Percentiles rank a stretch among this genome's conserved stretches.
Evolutionary conservation across 2,888 invertebrate genomes (phyloP).

Genomic region (Mantis religiosa): DNA sequence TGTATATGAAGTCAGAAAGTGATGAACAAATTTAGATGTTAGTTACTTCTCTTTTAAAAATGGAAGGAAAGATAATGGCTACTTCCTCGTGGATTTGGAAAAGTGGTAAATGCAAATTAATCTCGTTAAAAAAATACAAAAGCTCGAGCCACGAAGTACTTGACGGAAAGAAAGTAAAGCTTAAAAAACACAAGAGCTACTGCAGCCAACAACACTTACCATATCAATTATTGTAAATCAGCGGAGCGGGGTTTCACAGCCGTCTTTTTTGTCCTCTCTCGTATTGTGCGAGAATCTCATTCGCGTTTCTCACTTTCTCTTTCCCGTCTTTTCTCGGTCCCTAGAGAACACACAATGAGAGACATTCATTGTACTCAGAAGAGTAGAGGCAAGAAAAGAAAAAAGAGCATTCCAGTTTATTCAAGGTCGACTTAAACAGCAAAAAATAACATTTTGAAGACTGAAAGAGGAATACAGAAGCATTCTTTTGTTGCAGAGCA

Average conservation of each 20-base stretch:
- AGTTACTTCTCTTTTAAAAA: too few species aligned
- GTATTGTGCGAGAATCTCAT: background rate
- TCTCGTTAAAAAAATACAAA: background rate
- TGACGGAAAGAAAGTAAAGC: background rate
- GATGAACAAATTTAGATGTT: too few species aligned
- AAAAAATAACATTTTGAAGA: background rate
- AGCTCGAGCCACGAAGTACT: background rate
- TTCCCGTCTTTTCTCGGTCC: background rate
- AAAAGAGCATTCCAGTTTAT: background rate
- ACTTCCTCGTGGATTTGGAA: too few species aligned
- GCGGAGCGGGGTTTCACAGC: background rate
- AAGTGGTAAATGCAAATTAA: too few species aligned
- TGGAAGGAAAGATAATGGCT: too few species aligned
- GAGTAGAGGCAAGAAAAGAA: background rate
- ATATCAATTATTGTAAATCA: constrained; percentile 15
- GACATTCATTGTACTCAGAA: background rate
- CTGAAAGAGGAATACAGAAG: background rate
- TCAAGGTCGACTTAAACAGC: background rate
- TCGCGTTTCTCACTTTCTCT: background rate
- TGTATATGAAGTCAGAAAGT: too few species aligned
- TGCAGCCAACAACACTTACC: background rate
- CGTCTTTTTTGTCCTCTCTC: background rate
- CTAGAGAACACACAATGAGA: background rate
- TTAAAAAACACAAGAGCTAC: background rate
- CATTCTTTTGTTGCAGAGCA: background rate